These are phyloP conservation scores for Agrotis exclamationis DNA, from an alignment of 2,888 invertebrate species.

Conservation along the genomic window DNA sequence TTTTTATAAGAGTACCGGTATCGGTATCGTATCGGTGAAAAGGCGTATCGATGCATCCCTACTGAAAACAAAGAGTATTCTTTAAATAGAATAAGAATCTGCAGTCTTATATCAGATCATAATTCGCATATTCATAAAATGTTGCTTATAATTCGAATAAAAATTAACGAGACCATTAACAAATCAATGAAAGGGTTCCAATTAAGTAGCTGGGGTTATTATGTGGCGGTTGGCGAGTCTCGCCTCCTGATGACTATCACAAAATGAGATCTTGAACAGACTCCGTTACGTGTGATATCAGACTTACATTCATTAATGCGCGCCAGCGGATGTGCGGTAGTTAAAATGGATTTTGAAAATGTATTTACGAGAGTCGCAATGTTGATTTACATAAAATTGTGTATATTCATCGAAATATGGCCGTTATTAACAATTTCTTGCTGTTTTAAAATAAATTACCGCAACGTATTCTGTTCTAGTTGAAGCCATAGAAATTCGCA, in stretches of 20 bases:
- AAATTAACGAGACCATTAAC: slow-evolving; percentile 84
- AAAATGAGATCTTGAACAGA: slow-evolving; percentile 84
- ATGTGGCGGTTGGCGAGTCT: slow-evolving; percentile 78
- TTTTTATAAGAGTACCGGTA: no score
- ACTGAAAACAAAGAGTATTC: slow-evolving; percentile 16
- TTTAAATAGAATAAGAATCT: slow-evolving; percentile 47
- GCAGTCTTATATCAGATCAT: slow-evolving; percentile 71
- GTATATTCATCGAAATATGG: slow-evolving; percentile 28
- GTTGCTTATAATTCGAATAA: slow-evolving; percentile 78
- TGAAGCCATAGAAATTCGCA: slow-evolving; percentile 76
- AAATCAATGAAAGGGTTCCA: slow-evolving; percentile 86
- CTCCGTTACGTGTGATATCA: slow-evolving; percentile 73
- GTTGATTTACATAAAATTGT: slow-evolving; percentile 44
- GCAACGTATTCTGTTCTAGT: slow-evolving; percentile 63
- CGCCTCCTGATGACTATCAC: slow-evolving; percentile 79
- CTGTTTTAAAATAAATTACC: slow-evolving; percentile 55
- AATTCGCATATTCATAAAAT: slow-evolving; percentile 73
- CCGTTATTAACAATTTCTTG: slow-evolving; percentile 18
- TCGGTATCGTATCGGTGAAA: no score
- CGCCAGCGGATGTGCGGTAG: slow-evolving; percentile 60
- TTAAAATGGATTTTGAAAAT: slow-evolving; percentile 62
- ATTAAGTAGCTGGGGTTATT: slow-evolving; percentile 84
- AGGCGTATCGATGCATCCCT: no score
- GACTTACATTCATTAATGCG: slow-evolving; percentile 62
- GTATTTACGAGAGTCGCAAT: slow-evolving; percentile 43